phyloP scores from a whole-genome alignment of 2,797 vertebrate species.

The Antrozous pallidus region DNA sequence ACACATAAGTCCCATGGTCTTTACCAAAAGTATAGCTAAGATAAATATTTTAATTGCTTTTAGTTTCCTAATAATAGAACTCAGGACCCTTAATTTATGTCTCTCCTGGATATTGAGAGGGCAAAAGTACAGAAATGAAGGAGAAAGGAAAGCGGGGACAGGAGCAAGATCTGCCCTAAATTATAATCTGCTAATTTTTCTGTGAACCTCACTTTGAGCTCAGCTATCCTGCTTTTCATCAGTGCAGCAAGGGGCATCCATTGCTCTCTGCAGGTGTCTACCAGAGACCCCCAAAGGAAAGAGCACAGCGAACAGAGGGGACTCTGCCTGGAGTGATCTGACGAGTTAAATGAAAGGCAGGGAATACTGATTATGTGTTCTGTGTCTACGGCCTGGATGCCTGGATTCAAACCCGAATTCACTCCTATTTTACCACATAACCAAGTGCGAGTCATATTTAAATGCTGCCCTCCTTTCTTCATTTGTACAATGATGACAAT shows the following conservation, averaged over 20 bases:
- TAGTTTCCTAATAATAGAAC: not conserved
- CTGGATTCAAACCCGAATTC: not conserved
- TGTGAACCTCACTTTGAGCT: not conserved
- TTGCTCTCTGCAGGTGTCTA: not conserved
- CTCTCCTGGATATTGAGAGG: not conserved
- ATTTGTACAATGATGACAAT: not conserved
- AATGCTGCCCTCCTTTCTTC: not conserved
- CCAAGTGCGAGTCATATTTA: not conserved
- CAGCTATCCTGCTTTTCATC: not conserved
- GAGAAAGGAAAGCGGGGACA: not conserved
- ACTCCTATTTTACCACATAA: not conserved
- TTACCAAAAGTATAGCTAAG: not conserved
- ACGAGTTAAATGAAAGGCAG: not conserved
- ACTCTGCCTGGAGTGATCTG: not conserved
- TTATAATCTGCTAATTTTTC: not conserved
- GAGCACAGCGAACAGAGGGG: not conserved
- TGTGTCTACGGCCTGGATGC: not conserved
- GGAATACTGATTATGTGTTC: not conserved
- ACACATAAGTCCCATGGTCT: not conserved
- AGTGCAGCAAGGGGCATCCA: not conserved
- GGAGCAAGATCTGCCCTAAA: not conserved
- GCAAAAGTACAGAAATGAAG: not conserved
- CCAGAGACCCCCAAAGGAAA: no score
- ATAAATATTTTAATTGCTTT: not conserved
- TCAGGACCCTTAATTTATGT: not conserved